phyloP scores from a whole-genome alignment of 1,140 invertebrate species.

The Lepidurus arcticus region DNA sequence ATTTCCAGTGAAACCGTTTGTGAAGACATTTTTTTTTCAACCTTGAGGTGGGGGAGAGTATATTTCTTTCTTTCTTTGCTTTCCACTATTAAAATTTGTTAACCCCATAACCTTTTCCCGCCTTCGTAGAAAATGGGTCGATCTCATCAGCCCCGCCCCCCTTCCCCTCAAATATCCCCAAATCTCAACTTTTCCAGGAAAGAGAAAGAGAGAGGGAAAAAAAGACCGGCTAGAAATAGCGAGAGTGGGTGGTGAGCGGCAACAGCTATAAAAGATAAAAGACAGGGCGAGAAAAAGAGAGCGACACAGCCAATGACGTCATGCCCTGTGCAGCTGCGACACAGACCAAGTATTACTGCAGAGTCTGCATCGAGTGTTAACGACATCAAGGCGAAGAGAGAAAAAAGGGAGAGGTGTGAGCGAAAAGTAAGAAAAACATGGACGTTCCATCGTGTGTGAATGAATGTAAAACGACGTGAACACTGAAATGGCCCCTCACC shows the following conservation, averaged over 20 bases:
- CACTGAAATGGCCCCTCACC: constrained; percentile 56
- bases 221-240: not conserved
- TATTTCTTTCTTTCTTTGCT: not conserved
- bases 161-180: not conserved
- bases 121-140: not conserved
- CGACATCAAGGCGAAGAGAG: constrained; percentile 23
- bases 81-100: not conserved
- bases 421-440: not conserved
- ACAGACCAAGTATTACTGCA: constrained; percentile 2
- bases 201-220: not conserved
- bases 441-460: constrained; percentile 1
- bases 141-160: not conserved
- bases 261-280: constrained; percentile 22
- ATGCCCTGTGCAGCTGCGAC: constrained; percentile 15
- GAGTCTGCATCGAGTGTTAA: constrained; percentile 21
- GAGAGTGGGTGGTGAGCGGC: constrained; percentile 10
- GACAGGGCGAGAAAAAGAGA: constrained; percentile 16
- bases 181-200: not conserved
- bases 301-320: constrained; percentile 20
- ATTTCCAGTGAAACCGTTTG: not conserved
- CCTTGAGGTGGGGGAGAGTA: not conserved
- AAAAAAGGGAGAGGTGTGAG: constrained; percentile 17
- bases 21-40: not conserved
- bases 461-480: constrained; percentile 8
- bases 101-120: not conserved